Conservation (phyloP, 2,888 invertebrate genomes). For the Noctuana brunneofusca region DNA sequence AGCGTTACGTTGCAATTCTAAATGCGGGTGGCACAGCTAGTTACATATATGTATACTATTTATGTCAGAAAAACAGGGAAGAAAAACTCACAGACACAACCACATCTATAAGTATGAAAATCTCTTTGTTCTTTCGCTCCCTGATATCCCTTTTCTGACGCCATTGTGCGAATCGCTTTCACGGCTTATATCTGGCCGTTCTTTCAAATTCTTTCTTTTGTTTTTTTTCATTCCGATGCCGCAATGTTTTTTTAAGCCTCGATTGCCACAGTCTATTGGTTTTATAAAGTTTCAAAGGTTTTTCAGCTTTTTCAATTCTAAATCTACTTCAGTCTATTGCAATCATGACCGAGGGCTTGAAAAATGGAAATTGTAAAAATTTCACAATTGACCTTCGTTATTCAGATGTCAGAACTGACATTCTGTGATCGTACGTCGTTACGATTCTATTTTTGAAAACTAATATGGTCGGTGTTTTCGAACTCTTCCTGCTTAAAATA, state of each 20-base stretch:
- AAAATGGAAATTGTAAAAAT: neutral
- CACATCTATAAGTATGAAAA: constrained; percentile 28
- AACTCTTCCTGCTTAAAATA: too few relatives aligned
- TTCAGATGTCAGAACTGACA: too few relatives aligned
- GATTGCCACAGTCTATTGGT: constrained; percentile 1
- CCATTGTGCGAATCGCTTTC: constrained; percentile 55
- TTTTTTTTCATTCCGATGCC: constrained; percentile 55
- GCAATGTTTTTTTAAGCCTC: constrained; percentile 37
- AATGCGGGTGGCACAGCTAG: too few relatives aligned
- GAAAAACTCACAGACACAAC: constrained; percentile 6
- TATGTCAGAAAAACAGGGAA: neutral
- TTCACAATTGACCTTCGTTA: neutral
- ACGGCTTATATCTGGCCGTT: constrained; percentile 48
- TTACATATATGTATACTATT: too few relatives aligned
- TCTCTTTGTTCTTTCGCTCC: constrained; percentile 8
- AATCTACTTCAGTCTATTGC: neutral
- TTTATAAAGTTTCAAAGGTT: constrained; percentile 1
- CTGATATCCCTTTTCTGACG: constrained; percentile 49
- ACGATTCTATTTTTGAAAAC: too few relatives aligned
- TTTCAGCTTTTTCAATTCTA: neutral
- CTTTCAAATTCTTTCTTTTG: constrained; percentile 52
- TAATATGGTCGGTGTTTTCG: too few relatives aligned
- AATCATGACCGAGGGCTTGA: neutral
- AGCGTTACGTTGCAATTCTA: too few relatives aligned
- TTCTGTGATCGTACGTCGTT: too few relatives aligned